Conservation (phyloP, 2,888 invertebrate genomes). For the Amphipoea oculea region DNA sequence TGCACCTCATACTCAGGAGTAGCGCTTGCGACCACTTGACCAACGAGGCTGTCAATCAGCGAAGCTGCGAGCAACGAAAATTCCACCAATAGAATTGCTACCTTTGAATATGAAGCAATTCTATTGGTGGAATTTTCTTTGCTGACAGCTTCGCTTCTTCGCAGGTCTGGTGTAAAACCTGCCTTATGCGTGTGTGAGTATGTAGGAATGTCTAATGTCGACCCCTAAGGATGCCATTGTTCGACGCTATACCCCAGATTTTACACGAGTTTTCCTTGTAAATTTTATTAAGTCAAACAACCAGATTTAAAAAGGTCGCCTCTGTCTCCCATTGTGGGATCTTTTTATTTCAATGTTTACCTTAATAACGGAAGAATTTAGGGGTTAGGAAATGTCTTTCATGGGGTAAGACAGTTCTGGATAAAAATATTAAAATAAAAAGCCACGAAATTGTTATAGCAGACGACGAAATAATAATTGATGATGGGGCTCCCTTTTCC, state of each 20-base stretch:
- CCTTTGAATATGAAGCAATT: background rate
- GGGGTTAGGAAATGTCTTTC: background rate
- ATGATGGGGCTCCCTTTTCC: no score
- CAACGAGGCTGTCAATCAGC: no score
- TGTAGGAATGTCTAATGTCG: conserved; percentile 37
- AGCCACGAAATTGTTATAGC: background rate
- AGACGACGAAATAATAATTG: background rate
- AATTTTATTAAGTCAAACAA: conserved; percentile 53
- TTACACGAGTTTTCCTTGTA: conserved; percentile 46
- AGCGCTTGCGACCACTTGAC: no score
- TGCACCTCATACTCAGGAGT: no score
- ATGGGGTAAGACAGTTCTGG: background rate
- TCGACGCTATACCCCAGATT: conserved; percentile 18
- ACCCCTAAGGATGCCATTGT: conserved; percentile 41
- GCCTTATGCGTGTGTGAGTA: conserved; percentile 11
- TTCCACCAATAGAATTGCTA: background rate
- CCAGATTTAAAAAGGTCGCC: conserved; percentile 51
- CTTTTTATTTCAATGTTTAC: conserved; percentile 42
- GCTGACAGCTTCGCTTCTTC: background rate
- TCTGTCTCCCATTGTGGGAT: background rate
- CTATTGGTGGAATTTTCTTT: background rate
- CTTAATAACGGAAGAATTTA: conserved; percentile 6
- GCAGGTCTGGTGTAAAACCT: background rate
- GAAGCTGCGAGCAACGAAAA: no score
- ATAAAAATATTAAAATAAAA: conserved; percentile 18